Conservation (phyloP, 2,888 invertebrate genomes). For the Drosophila neonasuta region DNA sequence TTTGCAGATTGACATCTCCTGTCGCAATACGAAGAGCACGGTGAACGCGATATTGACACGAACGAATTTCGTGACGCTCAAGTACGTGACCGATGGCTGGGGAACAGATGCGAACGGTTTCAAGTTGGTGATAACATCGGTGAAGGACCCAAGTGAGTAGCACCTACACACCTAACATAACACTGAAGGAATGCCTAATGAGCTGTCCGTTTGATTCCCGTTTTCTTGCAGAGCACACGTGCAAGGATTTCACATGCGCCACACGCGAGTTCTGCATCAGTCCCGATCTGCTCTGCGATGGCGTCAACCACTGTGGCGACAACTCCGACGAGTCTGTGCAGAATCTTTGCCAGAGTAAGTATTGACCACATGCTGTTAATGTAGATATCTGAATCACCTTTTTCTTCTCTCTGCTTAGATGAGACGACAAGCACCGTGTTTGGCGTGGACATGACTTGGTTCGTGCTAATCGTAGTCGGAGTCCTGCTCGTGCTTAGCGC, state of each 20-base stretch:
- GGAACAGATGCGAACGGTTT: slow-evolving; percentile 96
- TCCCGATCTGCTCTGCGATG: slow-evolving; percentile 95
- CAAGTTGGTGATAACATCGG: slow-evolving; percentile 95
- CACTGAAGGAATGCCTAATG: not conserved
- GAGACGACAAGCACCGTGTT: slow-evolving; percentile 86
- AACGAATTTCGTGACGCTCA: slow-evolving; percentile 96
- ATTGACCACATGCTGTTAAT: not conserved
- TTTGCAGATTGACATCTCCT: slow-evolving; percentile 93
- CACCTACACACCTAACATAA: not conserved
- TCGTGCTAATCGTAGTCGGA: slow-evolving; percentile 88
- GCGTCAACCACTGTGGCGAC: slow-evolving; percentile 96
- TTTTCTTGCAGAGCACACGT: slow-evolving; percentile 88
- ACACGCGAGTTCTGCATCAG: slow-evolving; percentile 95
- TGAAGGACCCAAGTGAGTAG: slow-evolving; percentile 95
- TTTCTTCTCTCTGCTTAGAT: slow-evolving; percentile 80
- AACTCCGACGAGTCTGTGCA: slow-evolving; percentile 95
- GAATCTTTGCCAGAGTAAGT: slow-evolving; percentile 93
- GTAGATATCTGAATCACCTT: too few species aligned
- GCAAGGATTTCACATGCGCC: slow-evolving; percentile 94
- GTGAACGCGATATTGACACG: slow-evolving; percentile 94
- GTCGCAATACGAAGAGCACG: slow-evolving; percentile 94
- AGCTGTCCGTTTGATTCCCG: not conserved
- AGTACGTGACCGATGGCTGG: slow-evolving; percentile 96
- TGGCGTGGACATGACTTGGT: slow-evolving; percentile 90
- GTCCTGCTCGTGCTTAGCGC: slow-evolving; percentile 87